These are phyloP conservation scores for Cyrtonyx montezumae DNA, from an alignment of 2,113 vertebrate species.

Conservation along the genomic window DNA sequence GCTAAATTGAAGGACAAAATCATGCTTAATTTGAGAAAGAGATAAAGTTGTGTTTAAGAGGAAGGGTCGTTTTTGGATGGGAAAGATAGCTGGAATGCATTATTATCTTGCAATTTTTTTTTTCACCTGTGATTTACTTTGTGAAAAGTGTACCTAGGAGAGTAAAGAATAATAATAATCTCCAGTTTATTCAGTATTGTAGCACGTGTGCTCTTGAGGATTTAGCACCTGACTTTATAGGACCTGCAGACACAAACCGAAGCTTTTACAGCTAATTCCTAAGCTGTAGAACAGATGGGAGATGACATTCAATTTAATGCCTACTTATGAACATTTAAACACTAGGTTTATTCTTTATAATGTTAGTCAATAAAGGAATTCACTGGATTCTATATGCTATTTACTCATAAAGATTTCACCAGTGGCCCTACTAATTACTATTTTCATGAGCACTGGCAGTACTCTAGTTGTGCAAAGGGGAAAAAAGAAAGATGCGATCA, in stretches of 20 bases:
- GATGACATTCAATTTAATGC: slow-evolving; percentile 32
- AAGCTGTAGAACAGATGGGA: slow-evolving; percentile 43
- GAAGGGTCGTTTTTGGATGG: neutral
- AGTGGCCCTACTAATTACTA: neutral
- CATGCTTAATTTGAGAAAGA: neutral
- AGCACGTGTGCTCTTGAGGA: neutral
- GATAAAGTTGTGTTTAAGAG: neutral
- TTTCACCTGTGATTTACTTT: neutral
- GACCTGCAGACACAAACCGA: slow-evolving; percentile 30
- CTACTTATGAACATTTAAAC: slow-evolving; percentile 40
- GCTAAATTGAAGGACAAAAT: neutral
- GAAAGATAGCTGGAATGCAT: neutral
- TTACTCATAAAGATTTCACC: neutral
- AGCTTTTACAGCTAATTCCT: slow-evolving; percentile 31
- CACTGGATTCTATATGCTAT: neutral
- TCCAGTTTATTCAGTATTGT: neutral
- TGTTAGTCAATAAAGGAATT: slow-evolving; percentile 42
- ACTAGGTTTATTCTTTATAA: slow-evolving; percentile 7
- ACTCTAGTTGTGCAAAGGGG: slow-evolving; percentile 1
- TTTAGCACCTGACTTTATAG: neutral
- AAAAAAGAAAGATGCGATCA: neutral
- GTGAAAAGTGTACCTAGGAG: neutral
- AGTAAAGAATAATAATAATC: neutral
- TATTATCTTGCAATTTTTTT: neutral
- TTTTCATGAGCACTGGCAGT: neutral